Evolutionary conservation across 2,113 vertebrate genomes (phyloP).

Genomic region (Bubalus kerabau): DNA sequence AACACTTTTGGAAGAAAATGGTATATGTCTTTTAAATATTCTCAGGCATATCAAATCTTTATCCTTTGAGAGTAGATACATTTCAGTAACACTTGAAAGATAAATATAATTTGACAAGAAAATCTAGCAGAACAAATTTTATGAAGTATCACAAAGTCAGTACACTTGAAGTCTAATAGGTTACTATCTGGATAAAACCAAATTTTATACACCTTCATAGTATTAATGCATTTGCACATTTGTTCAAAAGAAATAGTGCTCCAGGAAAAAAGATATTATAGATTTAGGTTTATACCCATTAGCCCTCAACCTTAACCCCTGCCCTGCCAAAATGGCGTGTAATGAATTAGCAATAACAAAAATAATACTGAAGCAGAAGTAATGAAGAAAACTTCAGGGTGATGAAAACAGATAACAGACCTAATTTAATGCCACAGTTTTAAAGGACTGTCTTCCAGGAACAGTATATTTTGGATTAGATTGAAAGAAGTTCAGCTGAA

Average conservation of each 20-base stretch:
- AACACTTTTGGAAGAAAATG: not conserved
- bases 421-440: not conserved
- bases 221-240: not conserved
- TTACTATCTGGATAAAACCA: not conserved
- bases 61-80: not conserved
- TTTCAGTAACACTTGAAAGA: not conserved
- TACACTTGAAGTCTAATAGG: not conserved
- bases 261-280: not conserved
- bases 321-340: not conserved
- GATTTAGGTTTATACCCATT: not conserved
- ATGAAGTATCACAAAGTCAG: not conserved
- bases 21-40: not conserved
- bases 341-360: not conserved
- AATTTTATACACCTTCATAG: not conserved
- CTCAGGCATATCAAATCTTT: not conserved
- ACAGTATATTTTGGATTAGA: not conserved
- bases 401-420: not conserved
- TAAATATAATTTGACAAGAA: not conserved
- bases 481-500: not conserved
- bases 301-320: not conserved
- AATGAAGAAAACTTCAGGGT: not conserved
- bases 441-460: not conserved
- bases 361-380: not conserved
- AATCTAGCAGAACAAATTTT: not conserved
- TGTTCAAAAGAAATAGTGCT: constrained; percentile 6